These are phyloP conservation scores for Anguilla japonica DNA, from an alignment of 2,113 vertebrate species.

Conservation along the genomic window DNA sequence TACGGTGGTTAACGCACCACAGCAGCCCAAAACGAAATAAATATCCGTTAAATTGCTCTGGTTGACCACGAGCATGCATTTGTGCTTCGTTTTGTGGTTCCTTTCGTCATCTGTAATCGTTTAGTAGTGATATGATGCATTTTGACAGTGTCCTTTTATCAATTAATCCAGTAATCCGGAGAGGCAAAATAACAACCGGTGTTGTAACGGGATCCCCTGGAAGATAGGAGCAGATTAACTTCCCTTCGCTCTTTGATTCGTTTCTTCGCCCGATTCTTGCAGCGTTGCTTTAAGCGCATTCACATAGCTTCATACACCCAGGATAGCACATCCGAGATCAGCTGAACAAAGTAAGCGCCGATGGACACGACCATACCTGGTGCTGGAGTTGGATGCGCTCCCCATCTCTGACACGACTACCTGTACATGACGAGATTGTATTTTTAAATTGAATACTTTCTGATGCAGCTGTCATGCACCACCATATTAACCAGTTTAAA, in stretches of 20 bases:
- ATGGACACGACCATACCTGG: not conserved
- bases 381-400: conserved; percentile 18
- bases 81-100: not conserved
- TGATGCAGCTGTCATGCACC: not conserved
- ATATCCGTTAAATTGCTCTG: conserved; percentile 9
- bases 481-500: not conserved
- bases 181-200: conserved; percentile 11
- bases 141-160: conserved; percentile 15
- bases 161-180: conserved; percentile 16
- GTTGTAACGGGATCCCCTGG: not conserved
- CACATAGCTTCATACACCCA: not conserved
- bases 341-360: not conserved
- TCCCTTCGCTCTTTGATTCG: not conserved
- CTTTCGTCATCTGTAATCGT: not conserved
- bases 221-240: not conserved
- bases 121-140: conserved; percentile 20
- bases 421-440: conserved; percentile 10
- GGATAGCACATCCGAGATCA: not conserved
- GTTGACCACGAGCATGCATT: not conserved
- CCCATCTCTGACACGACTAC: conserved; percentile 12
- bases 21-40: not conserved
- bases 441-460: not conserved
- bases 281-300: conserved; percentile 5
- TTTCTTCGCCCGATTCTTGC: not conserved
- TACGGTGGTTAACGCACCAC: not conserved